phyloP scores from a whole-genome alignment of 2,888 invertebrate genomes.

The Eucera pruinosa region DNA sequence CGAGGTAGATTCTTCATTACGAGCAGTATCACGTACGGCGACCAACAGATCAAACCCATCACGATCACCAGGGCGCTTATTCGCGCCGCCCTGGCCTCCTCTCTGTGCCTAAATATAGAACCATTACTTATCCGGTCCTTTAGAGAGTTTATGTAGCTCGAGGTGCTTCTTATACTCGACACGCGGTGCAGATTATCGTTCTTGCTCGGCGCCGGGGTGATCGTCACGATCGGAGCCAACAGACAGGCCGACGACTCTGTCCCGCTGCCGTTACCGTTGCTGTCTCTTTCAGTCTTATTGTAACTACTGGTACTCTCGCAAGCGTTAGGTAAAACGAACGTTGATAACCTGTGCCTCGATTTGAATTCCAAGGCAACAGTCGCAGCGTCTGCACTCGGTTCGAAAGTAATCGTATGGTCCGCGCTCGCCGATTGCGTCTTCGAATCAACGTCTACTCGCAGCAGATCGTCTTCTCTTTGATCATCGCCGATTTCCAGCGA shows the following conservation, averaged over 20 bases:
- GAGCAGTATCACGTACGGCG: slow-evolving; percentile 85
- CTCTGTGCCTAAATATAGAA: slow-evolving; percentile 92
- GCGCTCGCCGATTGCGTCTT: no score
- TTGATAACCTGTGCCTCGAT: slow-evolving; percentile 46
- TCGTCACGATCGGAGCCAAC: slow-evolving; percentile 86
- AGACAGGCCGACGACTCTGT: slow-evolving; percentile 75
- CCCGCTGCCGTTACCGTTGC: background rate
- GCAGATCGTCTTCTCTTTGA: background rate
- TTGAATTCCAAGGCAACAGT: slow-evolving; percentile 19
- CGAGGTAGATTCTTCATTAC: slow-evolving; percentile 84
- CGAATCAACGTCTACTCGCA: background rate
- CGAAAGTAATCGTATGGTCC: no score
- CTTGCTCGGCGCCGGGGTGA: slow-evolving; percentile 83
- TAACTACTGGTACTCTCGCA: slow-evolving; percentile 73
- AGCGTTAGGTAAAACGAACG: slow-evolving; percentile 1
- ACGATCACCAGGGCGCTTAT: slow-evolving; percentile 92
- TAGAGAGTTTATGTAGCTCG: slow-evolving; percentile 90
- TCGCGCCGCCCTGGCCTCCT: slow-evolving; percentile 95
- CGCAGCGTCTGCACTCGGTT: no score
- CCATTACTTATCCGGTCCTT: slow-evolving; percentile 93
- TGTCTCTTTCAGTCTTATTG: slow-evolving; percentile 31
- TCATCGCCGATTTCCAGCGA: background rate
- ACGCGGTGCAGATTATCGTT: slow-evolving; percentile 82
- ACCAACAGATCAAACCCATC: slow-evolving; percentile 87
- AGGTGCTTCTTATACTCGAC: slow-evolving; percentile 84